These are phyloP conservation scores for Neodiprion fabricii DNA, from an alignment of 1,140 invertebrate genomes.

Conservation along the genomic window DNA sequence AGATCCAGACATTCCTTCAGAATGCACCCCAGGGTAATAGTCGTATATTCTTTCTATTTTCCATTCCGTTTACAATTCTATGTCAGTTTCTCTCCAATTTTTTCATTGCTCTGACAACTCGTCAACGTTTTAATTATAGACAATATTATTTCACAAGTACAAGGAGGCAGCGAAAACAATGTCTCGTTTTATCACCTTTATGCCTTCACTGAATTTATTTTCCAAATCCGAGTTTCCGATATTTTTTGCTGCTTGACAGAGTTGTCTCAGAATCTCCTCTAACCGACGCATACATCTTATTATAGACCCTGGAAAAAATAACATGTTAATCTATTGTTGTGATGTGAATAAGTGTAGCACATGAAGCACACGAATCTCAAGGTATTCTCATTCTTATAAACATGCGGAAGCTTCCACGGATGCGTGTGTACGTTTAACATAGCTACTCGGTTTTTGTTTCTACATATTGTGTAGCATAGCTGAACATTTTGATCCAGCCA, in stretches of 20 bases:
- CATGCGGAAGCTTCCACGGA: too few species aligned
- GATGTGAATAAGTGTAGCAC: constrained; percentile 11
- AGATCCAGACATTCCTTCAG: too few species aligned
- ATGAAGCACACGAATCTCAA: too few species aligned
- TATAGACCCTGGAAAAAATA: constrained; percentile 82
- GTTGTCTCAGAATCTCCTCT: constrained; percentile 94
- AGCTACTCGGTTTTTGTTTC: constrained; percentile 17
- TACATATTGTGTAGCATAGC: not conserved
- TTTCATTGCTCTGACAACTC: too few species aligned
- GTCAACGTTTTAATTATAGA: too few species aligned
- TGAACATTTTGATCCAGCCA: too few species aligned
- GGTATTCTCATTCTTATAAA: too few species aligned
- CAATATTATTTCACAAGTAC: constrained; percentile 77
- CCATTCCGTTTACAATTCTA: too few species aligned
- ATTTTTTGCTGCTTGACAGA: constrained; percentile 95
- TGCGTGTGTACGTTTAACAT: constrained; percentile 10
- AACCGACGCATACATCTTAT: constrained; percentile 96
- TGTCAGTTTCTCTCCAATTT: too few species aligned
- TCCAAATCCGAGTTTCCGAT: constrained; percentile 97
- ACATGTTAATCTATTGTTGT: constrained; percentile 10
- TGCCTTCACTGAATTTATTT: constrained; percentile 94
- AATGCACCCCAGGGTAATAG: too few species aligned
- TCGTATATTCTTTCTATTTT: too few species aligned
- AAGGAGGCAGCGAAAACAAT: constrained; percentile 99
- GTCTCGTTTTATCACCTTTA: constrained; percentile 93